A percentile compares a stretch with the other conserved stretches of the same genome.
Evolutionary conservation across 53 echinoderm and acorn worm species (phyloP).

Genomic region (Pentamera pediparva): DNA sequence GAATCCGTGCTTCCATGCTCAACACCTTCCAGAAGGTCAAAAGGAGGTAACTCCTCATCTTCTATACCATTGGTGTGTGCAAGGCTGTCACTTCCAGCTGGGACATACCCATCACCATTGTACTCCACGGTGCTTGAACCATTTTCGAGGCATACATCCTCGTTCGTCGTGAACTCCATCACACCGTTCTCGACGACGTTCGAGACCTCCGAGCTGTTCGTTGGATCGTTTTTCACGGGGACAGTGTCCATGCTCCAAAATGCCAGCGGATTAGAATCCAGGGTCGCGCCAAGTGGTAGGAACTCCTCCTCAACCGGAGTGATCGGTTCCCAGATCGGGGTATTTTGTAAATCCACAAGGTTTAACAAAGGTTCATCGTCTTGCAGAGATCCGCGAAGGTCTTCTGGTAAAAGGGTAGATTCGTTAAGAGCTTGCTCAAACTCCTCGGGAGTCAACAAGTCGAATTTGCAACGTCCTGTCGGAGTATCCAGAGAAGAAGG

Average conservation of each 20-base stretch:
- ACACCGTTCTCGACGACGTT: slow-evolving; percentile 15
- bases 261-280: slow-evolving; percentile 23
- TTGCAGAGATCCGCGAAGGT: slow-evolving; percentile 38
- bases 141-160: neutral
- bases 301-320: slow-evolving; percentile 90
- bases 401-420: slow-evolving; percentile 69
- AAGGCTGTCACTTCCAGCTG: no score
- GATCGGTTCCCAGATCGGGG: slow-evolving; percentile 83
- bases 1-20: neutral
- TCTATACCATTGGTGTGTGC: slow-evolving; percentile 21
- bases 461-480: slow-evolving; percentile 86
- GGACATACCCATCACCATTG: neutral
- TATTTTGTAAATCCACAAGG: slow-evolving; percentile 43
- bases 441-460: slow-evolving; percentile 88
- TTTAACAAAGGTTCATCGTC: slow-evolving; percentile 49
- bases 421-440: slow-evolving; percentile 88
- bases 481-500: slow-evolving; percentile 87
- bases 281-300: slow-evolving; percentile 28
- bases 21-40: slow-evolving; percentile 56
- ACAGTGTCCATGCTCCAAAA: slow-evolving; percentile 40
- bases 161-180: slow-evolving; percentile 19
- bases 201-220: slow-evolving; percentile 20
- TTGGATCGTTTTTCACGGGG: slow-evolving; percentile 35
- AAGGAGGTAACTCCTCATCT: slow-evolving; percentile 33
- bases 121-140: neutral